Evolutionary conservation across 2,888 invertebrate species (phyloP).

Genomic region (Drosophila eohydei): DNA sequence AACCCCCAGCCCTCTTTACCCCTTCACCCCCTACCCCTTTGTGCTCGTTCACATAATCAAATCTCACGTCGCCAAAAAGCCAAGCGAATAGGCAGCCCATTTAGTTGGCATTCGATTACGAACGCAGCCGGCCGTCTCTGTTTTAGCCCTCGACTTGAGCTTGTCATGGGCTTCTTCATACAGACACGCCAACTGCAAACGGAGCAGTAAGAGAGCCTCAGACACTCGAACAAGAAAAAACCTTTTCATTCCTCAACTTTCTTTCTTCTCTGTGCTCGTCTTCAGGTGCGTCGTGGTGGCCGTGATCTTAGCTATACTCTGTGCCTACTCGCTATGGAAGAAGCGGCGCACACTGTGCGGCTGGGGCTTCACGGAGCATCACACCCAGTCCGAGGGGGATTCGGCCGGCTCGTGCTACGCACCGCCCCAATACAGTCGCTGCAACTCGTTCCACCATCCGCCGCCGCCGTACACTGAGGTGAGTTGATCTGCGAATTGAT

Average conservation of each 20-base stretch:
- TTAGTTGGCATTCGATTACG: conserved; percentile 73
- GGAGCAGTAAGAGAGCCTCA: conserved; percentile 61
- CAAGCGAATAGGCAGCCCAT: conserved; percentile 36
- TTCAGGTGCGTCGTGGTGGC: conserved; percentile 89
- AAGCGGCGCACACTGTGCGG: conserved; percentile 85
- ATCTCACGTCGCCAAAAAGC: conserved; percentile 71
- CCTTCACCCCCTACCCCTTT: background rate
- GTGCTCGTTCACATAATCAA: conserved; percentile 58
- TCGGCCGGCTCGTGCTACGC: conserved; percentile 93
- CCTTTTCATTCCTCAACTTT: background rate
- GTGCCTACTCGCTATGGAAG: conserved; percentile 89
- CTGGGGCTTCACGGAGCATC: conserved; percentile 86
- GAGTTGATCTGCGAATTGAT: conserved; percentile 32
- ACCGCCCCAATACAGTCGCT: conserved; percentile 93
- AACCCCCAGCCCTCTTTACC: background rate
- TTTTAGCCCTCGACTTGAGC: background rate
- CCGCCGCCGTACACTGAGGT: conserved; percentile 95
- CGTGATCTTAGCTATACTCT: conserved; percentile 89
- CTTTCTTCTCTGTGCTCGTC: background rate
- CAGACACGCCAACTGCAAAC: conserved; percentile 72
- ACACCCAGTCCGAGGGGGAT: conserved; percentile 89
- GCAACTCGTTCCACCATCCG: conserved; percentile 92
- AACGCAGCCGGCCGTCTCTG: conserved; percentile 42
- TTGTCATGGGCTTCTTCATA: conserved; percentile 73
- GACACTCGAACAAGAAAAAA: background rate